Evolutionary conservation across 2,113 vertebrate genomes (phyloP).

Genomic region (Capricornis sumatraensis): DNA sequence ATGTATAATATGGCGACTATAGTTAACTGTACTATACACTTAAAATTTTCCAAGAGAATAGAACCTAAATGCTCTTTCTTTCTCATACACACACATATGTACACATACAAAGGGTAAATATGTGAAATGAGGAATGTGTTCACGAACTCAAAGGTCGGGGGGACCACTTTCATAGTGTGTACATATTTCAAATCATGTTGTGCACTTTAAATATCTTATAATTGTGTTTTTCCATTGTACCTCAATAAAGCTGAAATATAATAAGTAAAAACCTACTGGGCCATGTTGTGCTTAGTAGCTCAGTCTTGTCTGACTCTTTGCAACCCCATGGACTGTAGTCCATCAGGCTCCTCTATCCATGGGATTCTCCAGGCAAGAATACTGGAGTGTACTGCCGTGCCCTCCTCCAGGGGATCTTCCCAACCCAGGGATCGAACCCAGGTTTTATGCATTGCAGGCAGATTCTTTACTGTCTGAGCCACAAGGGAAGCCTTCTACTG

Average conservation of each 20-base stretch:
- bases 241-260: neutral
- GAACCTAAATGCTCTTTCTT: neutral
- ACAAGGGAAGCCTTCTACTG: neutral
- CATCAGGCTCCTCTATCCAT: neutral
- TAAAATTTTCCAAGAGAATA: neutral
- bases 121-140: neutral
- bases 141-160: too few species aligned
- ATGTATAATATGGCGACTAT: neutral
- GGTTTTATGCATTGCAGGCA: neutral
- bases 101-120: neutral
- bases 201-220: neutral
- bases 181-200: neutral
- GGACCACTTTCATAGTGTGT: neutral
- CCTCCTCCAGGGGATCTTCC: neutral
- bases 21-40: neutral
- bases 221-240: neutral
- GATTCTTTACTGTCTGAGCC: neutral
- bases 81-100: neutral
- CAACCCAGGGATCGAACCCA: neutral
- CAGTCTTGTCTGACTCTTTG: neutral
- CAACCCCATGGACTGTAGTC: neutral
- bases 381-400: neutral
- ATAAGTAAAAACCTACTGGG: neutral
- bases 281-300: neutral
- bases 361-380: neutral